Percentiles rank a stretch among this genome's conserved stretches.
Evolutionary conservation across 2,113 vertebrate species (phyloP).

Genomic region (Oryzias melastigma): DNA sequence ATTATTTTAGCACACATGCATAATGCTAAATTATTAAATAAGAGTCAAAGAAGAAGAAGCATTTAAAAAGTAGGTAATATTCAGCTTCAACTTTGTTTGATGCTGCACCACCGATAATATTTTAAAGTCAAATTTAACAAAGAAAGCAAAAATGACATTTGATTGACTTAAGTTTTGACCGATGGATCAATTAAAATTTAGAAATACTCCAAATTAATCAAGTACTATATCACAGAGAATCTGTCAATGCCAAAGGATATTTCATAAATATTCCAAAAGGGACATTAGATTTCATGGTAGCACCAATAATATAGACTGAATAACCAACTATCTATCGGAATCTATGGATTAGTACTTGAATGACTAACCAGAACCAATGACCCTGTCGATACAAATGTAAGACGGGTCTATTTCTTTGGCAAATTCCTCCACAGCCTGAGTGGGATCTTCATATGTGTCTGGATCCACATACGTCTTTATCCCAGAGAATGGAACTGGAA

Average conservation of each 20-base stretch:
- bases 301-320: not conserved
- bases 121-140: too few species aligned
- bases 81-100: too few species aligned
- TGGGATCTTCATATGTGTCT: conserved; percentile 95
- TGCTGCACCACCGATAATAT: too few species aligned
- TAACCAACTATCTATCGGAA: too few species aligned
- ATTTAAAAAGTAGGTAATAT: too few species aligned
- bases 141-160: too few species aligned
- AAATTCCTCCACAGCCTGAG: conserved; percentile 95
- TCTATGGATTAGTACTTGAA: not conserved
- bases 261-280: too few species aligned
- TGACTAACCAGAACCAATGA: conserved; percentile 92
- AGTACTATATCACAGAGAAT: too few species aligned
- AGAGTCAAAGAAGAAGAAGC: not conserved
- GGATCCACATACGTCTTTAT: conserved; percentile 97
- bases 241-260: too few species aligned
- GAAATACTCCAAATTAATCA: too few species aligned
- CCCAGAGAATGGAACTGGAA: conserved; percentile 87
- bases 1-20: conserved; percentile 2
- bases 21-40: conserved; percentile 4
- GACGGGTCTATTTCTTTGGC: conserved; percentile 97
- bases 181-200: too few species aligned
- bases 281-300: too few species aligned
- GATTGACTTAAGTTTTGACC: not conserved
- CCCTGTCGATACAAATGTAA: conserved; percentile 95